phyloP scores from a whole-genome alignment of 2,797 vertebrate genomes.

The Dendrocincla fuliginosa region DNA sequence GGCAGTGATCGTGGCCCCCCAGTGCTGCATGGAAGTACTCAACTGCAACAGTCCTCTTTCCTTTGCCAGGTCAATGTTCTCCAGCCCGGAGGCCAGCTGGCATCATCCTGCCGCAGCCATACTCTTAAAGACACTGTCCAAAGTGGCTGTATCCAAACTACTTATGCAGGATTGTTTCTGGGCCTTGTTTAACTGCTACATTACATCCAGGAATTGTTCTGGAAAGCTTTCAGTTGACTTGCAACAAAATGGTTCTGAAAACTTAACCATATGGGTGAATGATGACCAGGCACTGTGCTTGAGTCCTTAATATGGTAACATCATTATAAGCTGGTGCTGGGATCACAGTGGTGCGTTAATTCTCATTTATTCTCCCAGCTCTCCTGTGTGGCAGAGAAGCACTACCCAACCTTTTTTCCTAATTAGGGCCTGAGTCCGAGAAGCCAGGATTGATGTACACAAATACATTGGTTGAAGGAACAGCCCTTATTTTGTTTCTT shows the following conservation, averaged over 20 bases:
- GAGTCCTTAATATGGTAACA: background rate
- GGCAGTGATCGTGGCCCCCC: background rate
- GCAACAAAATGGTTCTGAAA: background rate
- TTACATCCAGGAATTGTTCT: background rate
- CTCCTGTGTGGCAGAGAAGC: background rate
- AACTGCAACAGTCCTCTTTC: background rate
- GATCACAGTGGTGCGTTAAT: background rate
- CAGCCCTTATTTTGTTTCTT: background rate
- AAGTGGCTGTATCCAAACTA: slow-evolving; percentile 14
- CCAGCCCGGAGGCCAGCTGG: slow-evolving; percentile 19
- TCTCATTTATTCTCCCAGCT: background rate
- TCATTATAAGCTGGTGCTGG: background rate
- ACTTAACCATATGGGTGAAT: background rate
- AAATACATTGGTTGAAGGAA: background rate
- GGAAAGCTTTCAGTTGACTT: background rate
- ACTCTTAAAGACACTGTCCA: background rate
- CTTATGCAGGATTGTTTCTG: background rate
- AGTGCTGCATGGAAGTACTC: background rate
- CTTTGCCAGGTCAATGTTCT: slow-evolving; percentile 10
- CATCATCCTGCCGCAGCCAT: background rate
- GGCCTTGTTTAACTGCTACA: background rate
- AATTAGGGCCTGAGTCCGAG: background rate
- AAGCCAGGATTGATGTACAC: background rate
- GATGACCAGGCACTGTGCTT: background rate
- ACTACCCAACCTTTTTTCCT: background rate